Evolutionary conservation across 2,888 invertebrate genomes (phyloP), one percentile per base, ranked within the genome.

Genomic region (Chrysodeixis includens): DNA sequence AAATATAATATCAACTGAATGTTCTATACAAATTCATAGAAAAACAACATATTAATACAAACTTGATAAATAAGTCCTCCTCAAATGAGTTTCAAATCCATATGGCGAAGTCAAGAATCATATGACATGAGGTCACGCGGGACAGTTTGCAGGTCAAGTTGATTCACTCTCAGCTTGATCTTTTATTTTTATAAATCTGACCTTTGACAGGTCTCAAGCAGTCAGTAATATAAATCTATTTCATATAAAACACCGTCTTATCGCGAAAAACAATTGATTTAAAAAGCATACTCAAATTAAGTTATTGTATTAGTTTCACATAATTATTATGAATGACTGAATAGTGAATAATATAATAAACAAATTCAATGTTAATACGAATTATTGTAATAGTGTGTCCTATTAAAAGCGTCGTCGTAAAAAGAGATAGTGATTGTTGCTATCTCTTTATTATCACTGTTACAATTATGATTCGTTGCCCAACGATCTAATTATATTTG

Each of bases 121-220:
- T 49, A 9, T 18, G 9, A 46, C 18, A 3, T 46, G 18, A 49
- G 18, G 46, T 49, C 46, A 49, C 20, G 18, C 20, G 18, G 46
- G 46, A 49, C 18, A 49, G 20, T 3, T 49, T 18, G 12, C 20
- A 20, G 46, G 46, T 49, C 18, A 20, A 49, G 9, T 49, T 18
- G 46, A 18, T 18, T 20, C 9, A 10, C 20, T 49, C 18, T 12
- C 10, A 20, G 10, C 18, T 4, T 49, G 18, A 49, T 49, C 46
- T 49, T 40, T 49, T 30, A 49, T 18, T 30, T 16, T 49, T 30
- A 51, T 58, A 20, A 30, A 51, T 30, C 30, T 49, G 57, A 49
- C 57, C 49, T 58, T 49, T 18, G 14, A 20, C 46, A 49, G 26
- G 52, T 22, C 26, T 26, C 49, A 20, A 8, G 9, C 30, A 12